Conservation (phyloP, 2,113 vertebrate genomes). For the Telmatochromis sp. region DNA sequence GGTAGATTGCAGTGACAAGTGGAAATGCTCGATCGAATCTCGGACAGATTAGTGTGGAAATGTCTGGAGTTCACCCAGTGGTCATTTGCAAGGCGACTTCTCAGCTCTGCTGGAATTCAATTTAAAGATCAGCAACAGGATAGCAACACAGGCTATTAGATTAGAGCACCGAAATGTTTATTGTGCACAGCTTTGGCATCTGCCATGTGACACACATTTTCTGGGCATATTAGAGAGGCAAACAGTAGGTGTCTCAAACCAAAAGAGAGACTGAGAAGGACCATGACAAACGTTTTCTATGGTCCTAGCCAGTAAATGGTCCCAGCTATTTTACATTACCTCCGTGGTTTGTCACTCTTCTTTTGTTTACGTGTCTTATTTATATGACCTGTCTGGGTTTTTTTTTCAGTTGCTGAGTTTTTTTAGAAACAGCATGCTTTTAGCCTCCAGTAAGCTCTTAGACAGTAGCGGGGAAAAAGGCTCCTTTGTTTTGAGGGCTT, state of each 20-base stretch:
- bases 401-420: background rate
- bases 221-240: background rate
- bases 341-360: background rate
- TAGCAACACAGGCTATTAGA: constrained; percentile 29
- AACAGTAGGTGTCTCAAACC: background rate
- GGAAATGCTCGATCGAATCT: constrained; percentile 37
- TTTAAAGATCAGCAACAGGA: constrained; percentile 47
- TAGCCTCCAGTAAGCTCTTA: constrained; percentile 14
- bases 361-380: constrained; percentile 35
- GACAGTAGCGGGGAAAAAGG: background rate
- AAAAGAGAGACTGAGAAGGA: background rate
- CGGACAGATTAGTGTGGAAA: constrained; percentile 46
- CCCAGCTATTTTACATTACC: constrained; percentile 3
- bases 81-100: constrained; percentile 25
- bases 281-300: background rate
- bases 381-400: background rate
- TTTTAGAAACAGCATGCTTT: background rate
- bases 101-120: constrained; percentile 46
- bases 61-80: constrained; percentile 48
- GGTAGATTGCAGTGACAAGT: constrained; percentile 9
- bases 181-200: background rate
- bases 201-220: constrained; percentile 6
- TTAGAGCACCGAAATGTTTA: constrained; percentile 21
- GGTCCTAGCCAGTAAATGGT: background rate
- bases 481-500: constrained; percentile 39